Percentiles rank a stretch among this genome's conserved stretches.
These are phyloP conservation scores for Rhagoletis pomonella DNA, from an alignment of 1,140 invertebrate genomes.

Conservation along the genomic window DNA sequence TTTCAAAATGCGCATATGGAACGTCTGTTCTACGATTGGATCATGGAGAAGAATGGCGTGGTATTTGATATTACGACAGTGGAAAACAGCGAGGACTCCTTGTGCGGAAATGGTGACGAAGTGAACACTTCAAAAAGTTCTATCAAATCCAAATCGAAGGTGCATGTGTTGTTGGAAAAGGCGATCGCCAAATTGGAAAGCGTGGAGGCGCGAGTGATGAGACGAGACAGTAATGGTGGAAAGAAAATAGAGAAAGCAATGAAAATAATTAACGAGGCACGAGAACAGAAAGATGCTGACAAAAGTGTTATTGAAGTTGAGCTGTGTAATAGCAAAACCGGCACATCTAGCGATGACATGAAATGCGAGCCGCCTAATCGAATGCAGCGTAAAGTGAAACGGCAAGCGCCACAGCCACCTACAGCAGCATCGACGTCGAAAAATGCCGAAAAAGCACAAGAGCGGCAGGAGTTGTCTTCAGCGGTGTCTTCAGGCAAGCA, in stretches of 20 bases:
- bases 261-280: constrained; percentile 62
- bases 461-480: background rate
- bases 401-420: constrained; percentile 14
- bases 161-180: constrained; percentile 65
- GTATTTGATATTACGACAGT: constrained; percentile 65
- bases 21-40: constrained; percentile 68
- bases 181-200: constrained; percentile 69
- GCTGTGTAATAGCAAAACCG: constrained; percentile 55
- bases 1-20: constrained; percentile 69
- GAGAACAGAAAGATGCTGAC: background rate
- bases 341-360: constrained; percentile 7
- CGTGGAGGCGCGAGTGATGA: constrained; percentile 12
- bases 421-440: background rate
- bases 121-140: constrained; percentile 55
- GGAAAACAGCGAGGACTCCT: constrained; percentile 22
- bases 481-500: constrained; percentile 61
- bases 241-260: constrained; percentile 55
- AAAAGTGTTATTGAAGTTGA: constrained; percentile 23
- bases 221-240: background rate
- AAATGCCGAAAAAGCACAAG: background rate
- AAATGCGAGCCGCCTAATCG: background rate
- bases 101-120: constrained; percentile 50
- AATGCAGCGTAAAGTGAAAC: background rate
- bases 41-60: constrained; percentile 66
- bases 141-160: constrained; percentile 63